Conservation (phyloP, 2,888 invertebrate genomes). For the Campoplex nolae region DNA sequence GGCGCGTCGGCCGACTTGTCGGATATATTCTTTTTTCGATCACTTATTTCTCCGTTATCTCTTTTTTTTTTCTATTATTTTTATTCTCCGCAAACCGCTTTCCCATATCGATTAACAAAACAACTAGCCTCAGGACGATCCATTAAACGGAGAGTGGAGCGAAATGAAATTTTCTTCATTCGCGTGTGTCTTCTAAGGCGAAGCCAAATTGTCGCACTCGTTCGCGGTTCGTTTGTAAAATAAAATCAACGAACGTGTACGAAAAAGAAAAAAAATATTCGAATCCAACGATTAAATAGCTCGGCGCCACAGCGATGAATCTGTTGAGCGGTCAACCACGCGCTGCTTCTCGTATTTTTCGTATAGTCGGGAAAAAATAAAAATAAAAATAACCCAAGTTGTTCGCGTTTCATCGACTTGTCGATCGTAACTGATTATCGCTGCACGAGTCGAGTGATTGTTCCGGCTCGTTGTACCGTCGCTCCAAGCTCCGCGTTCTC, state of each 20-base stretch:
- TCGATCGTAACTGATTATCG: neutral
- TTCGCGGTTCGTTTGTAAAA: no score
- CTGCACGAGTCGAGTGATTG: neutral
- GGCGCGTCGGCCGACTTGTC: constrained; percentile 67
- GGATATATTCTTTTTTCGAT: constrained; percentile 18
- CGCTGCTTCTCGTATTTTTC: no score
- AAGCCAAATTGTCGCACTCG: no score
- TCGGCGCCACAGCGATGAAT: no score
- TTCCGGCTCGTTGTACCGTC: neutral
- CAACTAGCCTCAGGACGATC: neutral
- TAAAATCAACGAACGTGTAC: no score
- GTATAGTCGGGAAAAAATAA: neutral
- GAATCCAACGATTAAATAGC: no score
- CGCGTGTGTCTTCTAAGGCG: no score
- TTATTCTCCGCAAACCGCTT: constrained; percentile 46
- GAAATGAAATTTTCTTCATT: no score
- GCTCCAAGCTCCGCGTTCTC: neutral
- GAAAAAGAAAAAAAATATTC: no score
- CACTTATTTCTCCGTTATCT: constrained; percentile 16
- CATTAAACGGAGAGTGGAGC: no score
- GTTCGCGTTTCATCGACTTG: neutral
- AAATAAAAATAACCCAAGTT: neutral
- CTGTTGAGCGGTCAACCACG: no score
- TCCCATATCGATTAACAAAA: constrained; percentile 56
- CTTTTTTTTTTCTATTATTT: neutral